phyloP scores from a whole-genome alignment of 92 coral and sea anemone species.

The Desmophyllum pertusum region DNA sequence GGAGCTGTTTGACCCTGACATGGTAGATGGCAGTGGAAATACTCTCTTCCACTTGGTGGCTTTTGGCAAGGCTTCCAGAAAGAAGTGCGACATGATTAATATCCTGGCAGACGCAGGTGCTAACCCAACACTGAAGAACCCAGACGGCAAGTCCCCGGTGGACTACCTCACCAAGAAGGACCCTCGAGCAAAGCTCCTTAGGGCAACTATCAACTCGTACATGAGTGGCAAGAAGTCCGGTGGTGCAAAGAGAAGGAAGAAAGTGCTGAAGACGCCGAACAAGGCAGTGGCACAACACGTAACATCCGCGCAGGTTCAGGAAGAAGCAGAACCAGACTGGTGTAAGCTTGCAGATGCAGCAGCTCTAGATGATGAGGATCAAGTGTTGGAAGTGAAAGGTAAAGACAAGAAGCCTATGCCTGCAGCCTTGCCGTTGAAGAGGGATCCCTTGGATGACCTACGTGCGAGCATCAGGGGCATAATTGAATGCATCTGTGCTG shows the following conservation, averaged over 20 bases:
- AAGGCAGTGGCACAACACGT: slow-evolving; percentile 2
- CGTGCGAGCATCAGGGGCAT: slow-evolving; percentile 23
- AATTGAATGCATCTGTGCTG: slow-evolving; percentile 36
- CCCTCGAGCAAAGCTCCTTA: slow-evolving; percentile 51
- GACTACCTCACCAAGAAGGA: slow-evolving; percentile 64
- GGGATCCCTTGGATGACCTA: slow-evolving; percentile 51
- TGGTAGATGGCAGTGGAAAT: slow-evolving; percentile 54
- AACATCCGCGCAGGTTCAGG: not conserved
- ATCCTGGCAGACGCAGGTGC: slow-evolving; percentile 51
- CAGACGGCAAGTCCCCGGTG: slow-evolving; percentile 52
- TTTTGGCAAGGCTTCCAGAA: slow-evolving; percentile 43
- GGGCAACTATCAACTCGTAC: slow-evolving; percentile 48
- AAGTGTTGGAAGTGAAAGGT: not conserved
- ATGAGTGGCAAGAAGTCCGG: slow-evolving; percentile 43
- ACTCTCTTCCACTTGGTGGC: slow-evolving; percentile 57
- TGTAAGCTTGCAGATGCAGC: slow-evolving; percentile 25
- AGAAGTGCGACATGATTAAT: slow-evolving; percentile 51
- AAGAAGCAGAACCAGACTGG: slow-evolving; percentile 42
- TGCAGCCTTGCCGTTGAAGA: not conserved
- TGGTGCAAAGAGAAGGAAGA: slow-evolving; percentile 43
- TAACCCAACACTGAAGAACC: slow-evolving; percentile 53
- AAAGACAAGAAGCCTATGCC: slow-evolving; percentile 29
- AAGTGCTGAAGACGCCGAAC: not conserved
- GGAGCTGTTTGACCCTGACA: slow-evolving; percentile 54
- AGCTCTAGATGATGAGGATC: slow-evolving; percentile 14